Percentiles rank a stretch among this genome's conserved stretches.
Evolutionary conservation across 2,888 invertebrate genomes (phyloP).

Genomic region (Syrphus vitripennis): DNA sequence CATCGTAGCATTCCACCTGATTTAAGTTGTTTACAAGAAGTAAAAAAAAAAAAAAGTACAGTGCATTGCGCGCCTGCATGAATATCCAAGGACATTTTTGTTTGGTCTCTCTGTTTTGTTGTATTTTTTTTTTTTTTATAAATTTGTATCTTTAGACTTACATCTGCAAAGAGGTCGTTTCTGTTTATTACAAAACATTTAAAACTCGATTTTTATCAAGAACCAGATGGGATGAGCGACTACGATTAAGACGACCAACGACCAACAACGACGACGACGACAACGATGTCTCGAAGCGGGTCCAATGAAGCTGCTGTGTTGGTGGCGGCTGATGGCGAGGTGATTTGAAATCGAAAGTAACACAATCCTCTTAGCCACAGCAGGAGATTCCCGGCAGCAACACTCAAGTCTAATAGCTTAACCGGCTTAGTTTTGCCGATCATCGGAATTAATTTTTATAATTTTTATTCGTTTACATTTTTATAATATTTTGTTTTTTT

Average conservation of each 20-base stretch:
- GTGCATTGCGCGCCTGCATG: constrained; percentile 12
- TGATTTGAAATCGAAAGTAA: constrained; percentile 68
- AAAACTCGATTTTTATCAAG: constrained; percentile 64
- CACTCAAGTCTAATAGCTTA: constrained; percentile 46
- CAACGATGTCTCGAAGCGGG: not conserved
- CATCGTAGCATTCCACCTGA: constrained; percentile 20
- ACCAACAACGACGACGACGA: not conserved
- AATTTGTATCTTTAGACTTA: constrained; percentile 7
- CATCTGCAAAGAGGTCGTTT: constrained; percentile 36
- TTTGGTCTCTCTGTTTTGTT: constrained; percentile 15
- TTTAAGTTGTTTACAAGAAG: constrained; percentile 40
- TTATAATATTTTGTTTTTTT: not conserved
- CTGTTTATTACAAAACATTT: constrained; percentile 58
- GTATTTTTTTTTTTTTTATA: not conserved
- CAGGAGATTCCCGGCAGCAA: constrained; percentile 41
- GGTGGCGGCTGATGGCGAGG: not conserved
- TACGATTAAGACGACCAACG: not conserved
- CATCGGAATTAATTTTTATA: constrained; percentile 47
- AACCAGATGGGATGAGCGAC: constrained; percentile 10
- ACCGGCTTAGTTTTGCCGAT: constrained; percentile 58
- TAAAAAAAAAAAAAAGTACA: not conserved
- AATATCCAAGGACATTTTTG: constrained; percentile 38
- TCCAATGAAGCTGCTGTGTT: not conserved
- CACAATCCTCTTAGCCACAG: constrained; percentile 59
- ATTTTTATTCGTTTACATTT: constrained; percentile 36